Percentiles rank a stretch among this genome's conserved stretches.
phyloP scores from a whole-genome alignment of 30 jellyfish, hydroid and myxozoan species.

The Aurelia aurita region DNA sequence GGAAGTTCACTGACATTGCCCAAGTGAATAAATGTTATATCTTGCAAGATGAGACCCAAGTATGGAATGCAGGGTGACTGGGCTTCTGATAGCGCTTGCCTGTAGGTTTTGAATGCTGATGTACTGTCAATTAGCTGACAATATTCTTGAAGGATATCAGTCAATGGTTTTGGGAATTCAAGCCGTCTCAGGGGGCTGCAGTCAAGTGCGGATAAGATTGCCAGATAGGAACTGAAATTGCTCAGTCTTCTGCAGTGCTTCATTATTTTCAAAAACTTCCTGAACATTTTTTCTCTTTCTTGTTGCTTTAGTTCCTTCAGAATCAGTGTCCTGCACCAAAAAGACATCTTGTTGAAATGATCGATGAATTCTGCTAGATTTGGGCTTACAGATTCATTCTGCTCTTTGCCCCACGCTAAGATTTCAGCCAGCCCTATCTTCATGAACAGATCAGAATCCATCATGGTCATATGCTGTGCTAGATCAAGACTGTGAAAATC shows the following conservation, averaged over 20 bases:
- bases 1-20: constrained; percentile 97
- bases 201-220: constrained; percentile 95
- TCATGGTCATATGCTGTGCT: constrained; percentile 94
- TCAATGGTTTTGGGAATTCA: constrained; percentile 95
- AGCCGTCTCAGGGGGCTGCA: constrained; percentile 91
- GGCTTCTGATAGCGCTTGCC: constrained; percentile 97
- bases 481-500: constrained; percentile 89
- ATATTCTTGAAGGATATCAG: constrained; percentile 87
- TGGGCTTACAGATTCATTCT: constrained; percentile 93
- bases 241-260: constrained; percentile 75
- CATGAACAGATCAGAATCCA: constrained; percentile 90
- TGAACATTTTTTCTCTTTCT: constrained; percentile 91
- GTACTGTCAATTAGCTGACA: constrained; percentile 89
- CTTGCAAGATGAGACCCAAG: constrained; percentile 96
- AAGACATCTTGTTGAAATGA: constrained; percentile 97
- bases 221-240: constrained; percentile 93
- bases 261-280: constrained; percentile 92
- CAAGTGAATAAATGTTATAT: constrained; percentile 92
- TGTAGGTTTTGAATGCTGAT: constrained; percentile 91
- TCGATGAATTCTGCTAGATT: constrained; percentile 92
- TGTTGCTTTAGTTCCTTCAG: constrained; percentile 89
- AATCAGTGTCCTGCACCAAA: constrained; percentile 92
- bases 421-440: constrained; percentile 96
- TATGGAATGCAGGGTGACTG: constrained; percentile 98
- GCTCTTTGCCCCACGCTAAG: constrained; percentile 99